Evolutionary conservation across 2,797 vertebrate species (phyloP), one percentile per base, ranked within the genome.

Genomic region (Chaetodon trifasciatus): DNA sequence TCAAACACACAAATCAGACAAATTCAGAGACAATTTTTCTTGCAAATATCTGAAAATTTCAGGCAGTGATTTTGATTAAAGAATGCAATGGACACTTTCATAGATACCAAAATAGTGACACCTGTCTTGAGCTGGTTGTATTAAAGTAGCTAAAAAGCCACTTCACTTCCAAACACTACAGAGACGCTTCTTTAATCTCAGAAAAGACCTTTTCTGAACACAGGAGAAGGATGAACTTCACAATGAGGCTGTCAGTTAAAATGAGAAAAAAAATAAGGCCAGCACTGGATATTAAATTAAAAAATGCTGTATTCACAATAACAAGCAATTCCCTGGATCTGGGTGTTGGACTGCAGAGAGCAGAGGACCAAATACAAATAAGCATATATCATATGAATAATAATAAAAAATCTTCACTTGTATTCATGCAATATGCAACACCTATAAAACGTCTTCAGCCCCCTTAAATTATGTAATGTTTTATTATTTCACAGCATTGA

Each of bases 291-390:
- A 50, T 12, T 9, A 39, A 44, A 39, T 21, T 67, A 37, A 15
- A 39, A 44, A 39, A 16, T 63, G 35, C 60, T 50, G 17, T 40
- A 32, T 64, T 57, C 50, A 73, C n/a, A 39, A 19, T 53, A 53
- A 53, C 21, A 56, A 69, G 19, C 3, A 6, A 56, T 44, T 72
- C 8, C 19, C 24, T 50, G 13, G 44, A 65, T 65, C 23, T 24
- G 17, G 9, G 8, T 37, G 21, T 52, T 52, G 24, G 23, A 24
- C 24, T 58, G 6, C n/a, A 60, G 24, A 35, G 12, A 1, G n/a
- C 35, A 21, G 4, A 46, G 17, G 7, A 21, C 24, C 9, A 53
- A 53, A 8, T n/a, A 40, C 40, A 57, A 56, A 70, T 21, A 10
- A 74, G 19, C 11, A 21, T 6, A 23, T 39, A 21, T 58, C 9